Evolutionary conservation across 1,140 invertebrate species (phyloP), one percentile per base, ranked within the genome.

Genomic region (Tetramorium parvispinum): DNA sequence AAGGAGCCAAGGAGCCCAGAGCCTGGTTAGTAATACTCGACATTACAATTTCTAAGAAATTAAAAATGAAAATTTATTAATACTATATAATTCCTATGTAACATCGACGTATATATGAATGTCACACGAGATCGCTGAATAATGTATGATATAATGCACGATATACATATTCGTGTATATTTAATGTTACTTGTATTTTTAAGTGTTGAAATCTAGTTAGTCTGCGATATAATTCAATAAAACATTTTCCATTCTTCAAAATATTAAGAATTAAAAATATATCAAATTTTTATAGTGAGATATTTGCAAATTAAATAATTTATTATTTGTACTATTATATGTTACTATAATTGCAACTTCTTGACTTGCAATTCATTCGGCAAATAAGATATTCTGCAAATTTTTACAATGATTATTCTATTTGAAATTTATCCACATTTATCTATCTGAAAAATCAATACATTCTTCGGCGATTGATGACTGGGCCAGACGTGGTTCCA

Each of bases 1-100:
- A 97, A 97, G 89, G 97, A 98, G 92, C 97, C 98, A 77, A 96
- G 93, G 90, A 96, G 97, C 81, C 97, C 97, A 93, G 96, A 97
- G 94, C 95, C 96, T 95, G 97, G 97, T 98, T 94, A 94, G 93
- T 93, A 75, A 43, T 2, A 83, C 49, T 71, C 7, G 7, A 8
- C 32, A 3, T 16, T 10, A 13, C 2, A 16, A 32, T 40, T 24
- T 70, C 27, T 21, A 18, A 53, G 13, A 1, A 66, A 13, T 78
- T 51, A 3, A 37, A 24, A 0, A 65, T 65, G 53, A 24, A 43
- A 27, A 18, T 37, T 71, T 71, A 57, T 46, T 82, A 70, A 37
- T 81, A n/a, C 0, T 68, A 68, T 10, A 32, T 57, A 37, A 27
- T 63, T 73, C 5, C 24, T 46, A 82, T 3, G 32, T 46, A 21